phyloP scores from a whole-genome alignment of 2,797 vertebrate genomes.

The Hydrophis major region DNA sequence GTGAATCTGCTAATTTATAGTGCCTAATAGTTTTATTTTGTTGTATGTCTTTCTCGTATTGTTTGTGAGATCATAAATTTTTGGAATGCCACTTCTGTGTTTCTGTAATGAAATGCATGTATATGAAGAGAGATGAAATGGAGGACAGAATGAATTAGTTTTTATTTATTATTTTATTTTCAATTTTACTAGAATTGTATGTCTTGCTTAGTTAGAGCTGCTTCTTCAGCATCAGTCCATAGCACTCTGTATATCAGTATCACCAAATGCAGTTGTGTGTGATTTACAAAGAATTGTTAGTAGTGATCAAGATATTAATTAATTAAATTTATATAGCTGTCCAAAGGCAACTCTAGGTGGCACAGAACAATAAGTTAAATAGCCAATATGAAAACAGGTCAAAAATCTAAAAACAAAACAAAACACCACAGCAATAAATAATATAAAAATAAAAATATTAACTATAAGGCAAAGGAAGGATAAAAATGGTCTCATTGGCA shows the following conservation, averaged over 20 bases:
- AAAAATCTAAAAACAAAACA: neutral
- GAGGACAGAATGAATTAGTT: neutral
- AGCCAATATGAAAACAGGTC: neutral
- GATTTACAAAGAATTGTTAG: neutral
- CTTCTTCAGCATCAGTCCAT: neutral
- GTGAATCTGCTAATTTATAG: neutral
- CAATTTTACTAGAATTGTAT: neutral
- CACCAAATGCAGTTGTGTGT: neutral
- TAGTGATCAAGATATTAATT: slow-evolving; percentile 26
- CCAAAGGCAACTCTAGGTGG: neutral
- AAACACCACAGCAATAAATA: neutral
- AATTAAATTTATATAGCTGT: slow-evolving; percentile 9
- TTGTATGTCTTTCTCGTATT: neutral
- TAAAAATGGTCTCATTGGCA: neutral
- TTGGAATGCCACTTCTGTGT: neutral
- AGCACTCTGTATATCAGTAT: neutral
- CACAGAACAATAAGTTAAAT: slow-evolving; percentile 43
- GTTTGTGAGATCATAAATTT: neutral
- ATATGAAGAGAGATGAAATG: neutral
- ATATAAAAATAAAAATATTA: neutral
- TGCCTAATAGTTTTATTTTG: neutral
- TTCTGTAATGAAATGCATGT: neutral
- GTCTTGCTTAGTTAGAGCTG: neutral
- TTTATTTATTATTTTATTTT: neutral
- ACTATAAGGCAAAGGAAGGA: neutral